Percentiles rank a stretch among this genome's conserved stretches.
These are phyloP conservation scores for Pherbina coryleti DNA, from an alignment of 2,888 invertebrate genomes.

Conservation along the genomic window DNA sequence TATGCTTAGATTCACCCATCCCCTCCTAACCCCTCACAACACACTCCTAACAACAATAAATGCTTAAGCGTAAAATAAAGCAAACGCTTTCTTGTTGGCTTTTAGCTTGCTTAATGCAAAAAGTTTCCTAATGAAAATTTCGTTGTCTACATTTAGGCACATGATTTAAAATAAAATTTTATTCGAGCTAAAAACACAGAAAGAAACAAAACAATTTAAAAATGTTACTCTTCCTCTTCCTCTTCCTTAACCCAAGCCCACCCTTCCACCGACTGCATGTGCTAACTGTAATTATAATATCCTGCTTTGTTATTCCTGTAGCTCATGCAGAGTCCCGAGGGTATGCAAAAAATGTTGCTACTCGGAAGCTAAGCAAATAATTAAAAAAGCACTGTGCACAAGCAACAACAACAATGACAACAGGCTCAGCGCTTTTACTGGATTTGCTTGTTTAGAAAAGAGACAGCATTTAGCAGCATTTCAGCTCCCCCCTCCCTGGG, in stretches of 20 bases:
- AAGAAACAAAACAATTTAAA: neutral
- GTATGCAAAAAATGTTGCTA: no score
- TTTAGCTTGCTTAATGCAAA: constrained; percentile 4
- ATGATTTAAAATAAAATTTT: neutral
- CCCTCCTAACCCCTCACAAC: neutral
- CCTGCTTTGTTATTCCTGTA: no score
- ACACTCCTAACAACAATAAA: no score
- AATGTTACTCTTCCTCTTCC: neutral
- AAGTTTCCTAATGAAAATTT: constrained; percentile 20
- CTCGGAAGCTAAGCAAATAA: no score
- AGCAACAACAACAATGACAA: no score
- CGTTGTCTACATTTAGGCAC: constrained; percentile 1
- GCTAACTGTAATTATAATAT: neutral
- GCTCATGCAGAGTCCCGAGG: no score
- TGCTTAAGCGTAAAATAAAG: no score
- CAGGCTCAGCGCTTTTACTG: no score
- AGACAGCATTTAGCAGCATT: no score
- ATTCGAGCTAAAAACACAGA: neutral
- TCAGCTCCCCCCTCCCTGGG: no score
- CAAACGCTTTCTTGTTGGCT: neutral
- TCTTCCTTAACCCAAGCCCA: neutral
- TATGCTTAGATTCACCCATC: neutral
- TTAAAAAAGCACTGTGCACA: no score
- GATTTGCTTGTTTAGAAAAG: no score
- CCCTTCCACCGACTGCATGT: neutral